These are phyloP conservation scores for Crenuchus spilurus DNA, from an alignment of 2,797 vertebrate species.

Conservation along the genomic window DNA sequence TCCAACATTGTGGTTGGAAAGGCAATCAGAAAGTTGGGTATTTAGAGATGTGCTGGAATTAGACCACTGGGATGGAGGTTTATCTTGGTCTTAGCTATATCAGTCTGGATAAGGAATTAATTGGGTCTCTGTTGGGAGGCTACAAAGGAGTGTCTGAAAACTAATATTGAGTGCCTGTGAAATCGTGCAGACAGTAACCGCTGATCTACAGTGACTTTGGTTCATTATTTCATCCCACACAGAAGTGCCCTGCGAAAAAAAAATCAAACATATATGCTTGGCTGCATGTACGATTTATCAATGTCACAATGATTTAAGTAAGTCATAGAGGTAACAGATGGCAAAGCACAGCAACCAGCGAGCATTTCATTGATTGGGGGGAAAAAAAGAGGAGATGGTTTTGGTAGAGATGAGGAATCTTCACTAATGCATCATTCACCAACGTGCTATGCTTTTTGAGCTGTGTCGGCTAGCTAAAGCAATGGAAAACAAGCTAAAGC, in stretches of 20 bases:
- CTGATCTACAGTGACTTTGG: not conserved
- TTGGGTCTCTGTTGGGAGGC: not conserved
- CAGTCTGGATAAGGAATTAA: constrained; percentile 12
- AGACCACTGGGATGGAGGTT: not conserved
- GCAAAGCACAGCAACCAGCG: not conserved
- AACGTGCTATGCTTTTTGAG: not conserved
- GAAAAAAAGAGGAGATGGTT: constrained; percentile 2
- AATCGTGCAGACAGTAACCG: not conserved
- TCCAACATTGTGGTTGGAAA: not conserved
- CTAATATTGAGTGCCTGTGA: not conserved
- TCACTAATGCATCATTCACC: constrained; percentile 4
- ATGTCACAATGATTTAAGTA: not conserved
- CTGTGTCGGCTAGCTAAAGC: too few species aligned
- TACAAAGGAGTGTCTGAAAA: not conserved
- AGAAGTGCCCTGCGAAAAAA: not conserved
- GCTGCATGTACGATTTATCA: not conserved
- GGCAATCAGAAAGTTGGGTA: not conserved
- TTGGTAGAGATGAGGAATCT: not conserved
- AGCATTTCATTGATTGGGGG: constrained; percentile 1
- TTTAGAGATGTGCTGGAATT: constrained; percentile 1
- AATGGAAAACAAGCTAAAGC: not conserved
- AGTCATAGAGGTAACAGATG: constrained; percentile 11
- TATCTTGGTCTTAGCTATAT: constrained; percentile 7
- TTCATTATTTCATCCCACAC: constrained; percentile 8
- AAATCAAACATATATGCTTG: not conserved